Conservation (phyloP, 2,888 invertebrate species). For the Cotesia congregata region DNA sequence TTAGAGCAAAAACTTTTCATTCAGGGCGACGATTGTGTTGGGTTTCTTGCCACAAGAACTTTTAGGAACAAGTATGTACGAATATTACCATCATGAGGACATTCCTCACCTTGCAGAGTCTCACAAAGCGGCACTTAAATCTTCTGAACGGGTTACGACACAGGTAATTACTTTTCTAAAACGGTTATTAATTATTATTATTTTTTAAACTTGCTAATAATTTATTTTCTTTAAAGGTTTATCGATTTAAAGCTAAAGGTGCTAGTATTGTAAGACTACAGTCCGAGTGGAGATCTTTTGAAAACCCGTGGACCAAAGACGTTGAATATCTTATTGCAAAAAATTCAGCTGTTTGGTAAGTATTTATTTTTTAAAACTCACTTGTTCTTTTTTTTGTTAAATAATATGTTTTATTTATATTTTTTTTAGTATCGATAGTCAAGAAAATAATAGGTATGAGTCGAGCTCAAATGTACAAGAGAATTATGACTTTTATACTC, state of each 20-base stretch:
- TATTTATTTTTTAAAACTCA: not conserved
- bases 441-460: constrained; percentile 72
- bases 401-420: not conserved
- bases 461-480: constrained; percentile 69
- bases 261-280: constrained; percentile 81
- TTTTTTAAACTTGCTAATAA: not conserved
- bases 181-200: not conserved
- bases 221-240: constrained; percentile 70
- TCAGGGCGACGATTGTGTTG: constrained; percentile 87
- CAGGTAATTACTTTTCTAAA: constrained; percentile 65
- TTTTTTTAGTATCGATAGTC: constrained; percentile 70
- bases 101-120: constrained; percentile 84
- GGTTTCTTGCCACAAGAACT: constrained; percentile 95
- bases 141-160: constrained; percentile 76
- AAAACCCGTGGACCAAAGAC: constrained; percentile 96
- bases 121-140: constrained; percentile 84
- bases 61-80: constrained; percentile 92
- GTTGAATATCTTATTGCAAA: constrained; percentile 91
- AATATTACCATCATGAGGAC: constrained; percentile 89
- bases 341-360: constrained; percentile 79
- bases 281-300: constrained; percentile 90
- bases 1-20: constrained; percentile 48
- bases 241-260: constrained; percentile 85
- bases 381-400: not conserved
- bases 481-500: constrained; percentile 74